Evolutionary conservation across 2,113 vertebrate species (phyloP), one percentile per base, ranked within the genome.

Genomic region (Macroglossus sobrinus): DNA sequence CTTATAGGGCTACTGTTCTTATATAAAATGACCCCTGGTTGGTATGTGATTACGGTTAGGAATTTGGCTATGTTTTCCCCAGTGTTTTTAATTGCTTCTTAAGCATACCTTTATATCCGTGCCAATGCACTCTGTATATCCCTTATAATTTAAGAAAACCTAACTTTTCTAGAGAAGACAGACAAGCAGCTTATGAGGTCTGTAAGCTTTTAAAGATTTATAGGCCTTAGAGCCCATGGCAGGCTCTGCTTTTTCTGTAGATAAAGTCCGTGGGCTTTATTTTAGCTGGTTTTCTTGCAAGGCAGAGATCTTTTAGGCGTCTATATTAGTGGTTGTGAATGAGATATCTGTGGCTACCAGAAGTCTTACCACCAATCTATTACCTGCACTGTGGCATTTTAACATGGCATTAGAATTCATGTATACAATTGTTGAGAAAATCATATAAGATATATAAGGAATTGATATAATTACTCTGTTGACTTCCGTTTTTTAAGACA

Each of bases 81-180:
- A 57, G 4, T 59, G n/a, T 38, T 90, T 96, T 33, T 75, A 69
- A 78, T 53, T 81, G 50, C 24, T 79, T 94, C 35, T 33, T 78
- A 85, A 45, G 61, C 3, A 79, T 79, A 79, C 2, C 2, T 71
- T 88, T 68, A 63, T 45, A 26, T 47, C 11, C 26, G 84, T 87
- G 90, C 75, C 61, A 72, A 9, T 68, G 10, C 43, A 88, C 69
- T 9, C 7, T 74, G 5, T 43, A 64, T 66, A 28, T 61, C 35
- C 18, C 8, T 88, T 81, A 63, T 50, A 71, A 94, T 50, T 79
- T 91, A 30, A 74, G 57, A 82, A 97, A 95, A 86, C 18, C 35
- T 45, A 59, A 45, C 4, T 59, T 85, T 96, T 94, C 78, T 72
- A 78, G 89, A 95, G 74, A 85, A 91, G 66, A 24, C 11, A 82